Evolutionary conservation across 2,888 invertebrate genomes (phyloP), one percentile per base, ranked within the genome.

Genomic region (Limnephilus lunatus): DNA sequence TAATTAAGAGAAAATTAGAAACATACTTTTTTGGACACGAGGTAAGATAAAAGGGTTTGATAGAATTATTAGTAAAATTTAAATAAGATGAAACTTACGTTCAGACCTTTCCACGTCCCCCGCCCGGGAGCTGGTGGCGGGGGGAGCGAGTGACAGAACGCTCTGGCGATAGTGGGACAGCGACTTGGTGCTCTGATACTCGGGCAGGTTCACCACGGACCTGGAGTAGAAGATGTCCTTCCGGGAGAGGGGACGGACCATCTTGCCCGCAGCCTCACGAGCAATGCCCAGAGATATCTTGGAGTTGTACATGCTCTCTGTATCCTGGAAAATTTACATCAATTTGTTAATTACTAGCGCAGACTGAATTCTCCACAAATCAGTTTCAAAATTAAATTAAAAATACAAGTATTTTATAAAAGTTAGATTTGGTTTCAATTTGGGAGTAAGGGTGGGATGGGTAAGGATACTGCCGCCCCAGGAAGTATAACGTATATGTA

Each of bases 151-250:
- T 92, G 99, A 98, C 82, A 99, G 97, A 85, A 99, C 98, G 92
- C 99, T 99, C 94, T 99, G 98, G 91, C 99, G 97, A 95, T 99
- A 99, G 94, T 98, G 98, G 91, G 98, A 97, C 91, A 99, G 96
- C 2, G 99, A 98, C 94, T 98, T 98, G 95, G 99, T 99, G 92
- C 98, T 98, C 95, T 98, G 98, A 96, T 98, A 99, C 95, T 99
- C 99, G 0, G 98, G 98, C 94, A 99, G 96, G 95, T 99, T 98
- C 93, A 98, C 97, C 39, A 99, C 98, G 87, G 99, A 99, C 53
- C 99, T 99, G 3, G 99, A 99, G 95, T 99, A 99, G 96, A 99
- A 99, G 94, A 99, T 99, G 95, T 99, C 99, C 95, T 99, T 99
- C 91, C 99, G 97, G 12, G 99, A 99, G 95, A 99, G 95, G 4